Evolutionary conservation across 2,797 vertebrate genomes (phyloP).

Genomic region (Bucorvus abyssinicus): DNA sequence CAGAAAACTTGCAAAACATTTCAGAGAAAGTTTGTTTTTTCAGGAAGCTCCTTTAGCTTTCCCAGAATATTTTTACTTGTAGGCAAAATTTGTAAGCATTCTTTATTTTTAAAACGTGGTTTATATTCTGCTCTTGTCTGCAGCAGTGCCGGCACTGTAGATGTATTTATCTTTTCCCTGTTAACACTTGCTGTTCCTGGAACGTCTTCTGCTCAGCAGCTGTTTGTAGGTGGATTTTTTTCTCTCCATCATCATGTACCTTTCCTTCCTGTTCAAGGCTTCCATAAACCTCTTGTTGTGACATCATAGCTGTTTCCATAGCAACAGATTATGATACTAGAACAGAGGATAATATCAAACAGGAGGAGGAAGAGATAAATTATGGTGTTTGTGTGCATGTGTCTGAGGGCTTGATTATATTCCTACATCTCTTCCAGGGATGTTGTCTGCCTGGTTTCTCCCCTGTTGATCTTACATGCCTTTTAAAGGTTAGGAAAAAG

Average conservation of each 20-base stretch:
- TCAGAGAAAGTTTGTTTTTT: conserved; percentile 17
- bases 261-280: conserved; percentile 64
- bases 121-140: conserved; percentile 54
- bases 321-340: conserved; percentile 75
- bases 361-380: conserved; percentile 71
- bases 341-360: conserved; percentile 70
- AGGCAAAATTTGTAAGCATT: conserved; percentile 54
- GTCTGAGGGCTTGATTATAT: conserved; percentile 66
- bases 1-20: conserved; percentile 26
- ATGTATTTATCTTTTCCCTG: conserved; percentile 41
- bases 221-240: conserved; percentile 44
- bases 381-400: conserved; percentile 58
- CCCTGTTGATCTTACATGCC: conserved; percentile 49
- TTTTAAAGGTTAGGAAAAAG: conserved; percentile 59
- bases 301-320: conserved; percentile 72
- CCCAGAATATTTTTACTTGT: conserved; percentile 24
- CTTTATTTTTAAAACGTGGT: conserved; percentile 32
- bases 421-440: conserved; percentile 44
- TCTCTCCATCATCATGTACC: conserved; percentile 52
- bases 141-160: not conserved
- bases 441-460: conserved; percentile 44
- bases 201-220: conserved; percentile 42
- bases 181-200: conserved; percentile 47
- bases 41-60: conserved; percentile 39
- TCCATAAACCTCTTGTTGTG: conserved; percentile 67